Base-by-base conservation (phyloP, 1,140 invertebrate genomes). In the Sarcophaga peregrina region DNA sequence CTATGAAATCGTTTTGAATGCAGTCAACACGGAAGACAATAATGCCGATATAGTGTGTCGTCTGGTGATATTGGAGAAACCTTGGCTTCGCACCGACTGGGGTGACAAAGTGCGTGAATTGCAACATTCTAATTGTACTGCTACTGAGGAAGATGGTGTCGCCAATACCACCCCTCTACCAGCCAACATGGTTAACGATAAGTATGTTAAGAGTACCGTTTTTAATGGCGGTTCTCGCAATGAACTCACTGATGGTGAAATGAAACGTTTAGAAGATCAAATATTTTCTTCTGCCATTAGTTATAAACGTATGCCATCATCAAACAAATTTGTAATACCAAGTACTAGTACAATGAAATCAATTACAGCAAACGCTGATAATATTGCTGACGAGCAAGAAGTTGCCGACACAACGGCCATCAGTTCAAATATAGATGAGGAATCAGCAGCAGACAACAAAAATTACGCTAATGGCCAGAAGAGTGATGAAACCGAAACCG, bases 191-290 rank as follows among this genome's bases (percentile, higher is more conserved):
- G 45, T 62, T 37, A 68, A 73, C 54, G 48, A 73, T 73, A 52
- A 73, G 48, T 62, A 75, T 73, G 62, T 45, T 82, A 73, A 72
- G 46, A 90, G 90, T 84, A 85, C 80, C 72, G 84, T 88, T 76
- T 90, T 89, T 84, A 89, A 89, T 87, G 88, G 88, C 82, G 88
- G 88, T 78, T 85, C 85, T 62, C 85, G 88, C 76, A 89, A 90
- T 82, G 88, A 90, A 80, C 73, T 90, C 62, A 86, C 83, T 80
- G 86, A 85, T 82, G 85, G 85, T 75, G 88, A 90, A 81, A 90
- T 90, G 88, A 86, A 85, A 47, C 78, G 83, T 13, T 84, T 90
- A 80, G 88, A 89, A 84, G 82, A 87, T 8, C 88, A 90, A 86
- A 89, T 89, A 81, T 73, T 89, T 68, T 83, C 86, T 62, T 73